phyloP scores from a whole-genome alignment of 2,797 vertebrate genomes.

The Borostomias antarcticus region DNA sequence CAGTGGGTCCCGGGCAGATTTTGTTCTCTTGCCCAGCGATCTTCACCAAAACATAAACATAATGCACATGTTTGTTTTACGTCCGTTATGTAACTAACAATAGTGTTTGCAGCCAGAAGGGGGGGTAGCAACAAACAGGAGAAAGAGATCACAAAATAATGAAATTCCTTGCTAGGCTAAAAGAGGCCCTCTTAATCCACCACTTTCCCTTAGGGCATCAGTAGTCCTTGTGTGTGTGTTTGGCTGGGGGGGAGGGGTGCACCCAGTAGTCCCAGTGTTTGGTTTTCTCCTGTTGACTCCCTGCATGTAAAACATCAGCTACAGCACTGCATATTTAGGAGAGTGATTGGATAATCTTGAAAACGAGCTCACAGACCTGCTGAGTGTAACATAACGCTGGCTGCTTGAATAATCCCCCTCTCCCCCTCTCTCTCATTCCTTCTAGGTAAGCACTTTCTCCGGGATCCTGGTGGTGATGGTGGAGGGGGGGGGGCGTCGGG shows the following conservation, averaged over 20 bases:
- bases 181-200: no score
- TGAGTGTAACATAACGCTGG: conserved; percentile 49
- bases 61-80: no score
- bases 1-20: no score
- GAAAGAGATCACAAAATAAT: no score
- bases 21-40: no score
- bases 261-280: background rate
- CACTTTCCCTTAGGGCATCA: no score
- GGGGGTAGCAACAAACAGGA: no score
- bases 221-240: no score
- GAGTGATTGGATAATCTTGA: conserved; percentile 32
- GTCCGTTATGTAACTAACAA: no score
- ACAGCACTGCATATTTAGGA: conserved; percentile 1
- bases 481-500: conserved; percentile 45
- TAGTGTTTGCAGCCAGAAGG: no score
- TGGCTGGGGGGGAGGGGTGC: background rate
- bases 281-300: background rate
- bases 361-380: conserved; percentile 31
- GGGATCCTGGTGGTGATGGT: conserved; percentile 55
- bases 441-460: conserved; percentile 79
- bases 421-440: conserved; percentile 39
- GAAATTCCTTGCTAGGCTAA: no score
- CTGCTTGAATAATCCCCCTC: conserved; percentile 56
- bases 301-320: conserved; percentile 6
- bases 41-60: no score